Evolutionary conservation across 2,113 vertebrate species (phyloP), one percentile per base, ranked within the genome.

Genomic region (Calonectris borealis): DNA sequence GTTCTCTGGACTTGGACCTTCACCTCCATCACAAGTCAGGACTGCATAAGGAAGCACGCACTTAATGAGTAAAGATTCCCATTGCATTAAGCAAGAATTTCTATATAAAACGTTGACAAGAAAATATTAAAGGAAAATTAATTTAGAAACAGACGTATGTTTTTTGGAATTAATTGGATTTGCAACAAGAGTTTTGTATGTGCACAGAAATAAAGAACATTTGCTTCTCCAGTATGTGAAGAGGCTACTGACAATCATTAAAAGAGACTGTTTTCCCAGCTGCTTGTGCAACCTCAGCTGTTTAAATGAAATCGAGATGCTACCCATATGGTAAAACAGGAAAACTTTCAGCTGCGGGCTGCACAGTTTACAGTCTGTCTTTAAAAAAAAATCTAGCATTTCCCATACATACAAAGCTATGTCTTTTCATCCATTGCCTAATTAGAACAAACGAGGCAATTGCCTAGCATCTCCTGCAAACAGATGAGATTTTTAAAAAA

Each of bases 201-300:
- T 0, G 3, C 9, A 20, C 0, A 54, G 54, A n/a, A 61, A 40
- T 3, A 9, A 36, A 48, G 75, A 75, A 29, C 16, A 24, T 16
- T 11, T 24, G 60, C 60, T 27, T 24, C 42, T 72, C 49, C 0
- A 3, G n/a, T 21, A 16, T 1, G 24, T 11, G 46, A 72, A 31
- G 29, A 46, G 40, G 51, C 34, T 65, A 8, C 44, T 46, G 66
- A 19, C 6, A 16, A 12, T n/a, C 21, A 34, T 6, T 26, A 60
- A 16, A 25, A 61, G n/a, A 36, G 29, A 26, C 65, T 32, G n/a
- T 55, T 60, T 38, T n/a, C 54, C 57, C 29, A 52, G 32, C 44
- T 69, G 27, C 44, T 46, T 32, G 77, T 27, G 65, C 64, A 57
- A 12, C 25, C 84, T 68, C 21, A 19, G 34, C 75, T 46, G 42